Evolutionary conservation across 2,797 vertebrate genomes (phyloP).

Genomic region (Hafferia zeledoni): DNA sequence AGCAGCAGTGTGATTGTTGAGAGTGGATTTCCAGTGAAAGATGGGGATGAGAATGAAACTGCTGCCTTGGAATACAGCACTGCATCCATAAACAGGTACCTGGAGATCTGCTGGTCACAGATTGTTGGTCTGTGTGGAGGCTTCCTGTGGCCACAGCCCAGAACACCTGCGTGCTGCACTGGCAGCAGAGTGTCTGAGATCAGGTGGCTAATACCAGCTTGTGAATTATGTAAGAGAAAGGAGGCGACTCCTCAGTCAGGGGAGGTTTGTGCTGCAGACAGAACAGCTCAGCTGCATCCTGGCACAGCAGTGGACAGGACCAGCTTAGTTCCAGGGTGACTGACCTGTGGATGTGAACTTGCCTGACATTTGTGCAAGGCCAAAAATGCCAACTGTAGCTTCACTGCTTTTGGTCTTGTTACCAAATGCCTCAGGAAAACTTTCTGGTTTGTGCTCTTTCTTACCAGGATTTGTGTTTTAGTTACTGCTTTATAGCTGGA

Average conservation of each 20-base stretch:
- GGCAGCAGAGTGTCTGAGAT: background rate
- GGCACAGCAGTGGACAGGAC: background rate
- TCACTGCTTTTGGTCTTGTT: background rate
- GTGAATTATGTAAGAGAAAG: constrained; percentile 37
- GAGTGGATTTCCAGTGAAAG: background rate
- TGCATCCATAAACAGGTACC: fast-evolving
- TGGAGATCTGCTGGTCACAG: background rate
- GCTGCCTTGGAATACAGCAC: background rate
- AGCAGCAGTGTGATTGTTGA: background rate
- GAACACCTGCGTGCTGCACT: fast-evolving
- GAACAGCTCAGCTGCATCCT: background rate
- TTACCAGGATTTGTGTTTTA: background rate
- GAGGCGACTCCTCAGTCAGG: background rate
- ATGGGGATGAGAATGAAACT: background rate
- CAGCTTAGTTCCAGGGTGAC: background rate
- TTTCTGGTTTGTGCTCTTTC: background rate
- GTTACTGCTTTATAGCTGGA: background rate
- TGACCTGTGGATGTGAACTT: background rate
- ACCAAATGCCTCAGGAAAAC: background rate
- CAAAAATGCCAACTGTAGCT: background rate
- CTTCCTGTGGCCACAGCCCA: background rate
- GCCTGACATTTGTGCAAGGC: background rate
- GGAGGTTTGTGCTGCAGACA: fast-evolving
- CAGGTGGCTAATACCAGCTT: background rate
- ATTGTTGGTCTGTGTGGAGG: background rate